Evolutionary conservation across 2,888 invertebrate species (phyloP).

Genomic region (Pogonocherus hispidulus): DNA sequence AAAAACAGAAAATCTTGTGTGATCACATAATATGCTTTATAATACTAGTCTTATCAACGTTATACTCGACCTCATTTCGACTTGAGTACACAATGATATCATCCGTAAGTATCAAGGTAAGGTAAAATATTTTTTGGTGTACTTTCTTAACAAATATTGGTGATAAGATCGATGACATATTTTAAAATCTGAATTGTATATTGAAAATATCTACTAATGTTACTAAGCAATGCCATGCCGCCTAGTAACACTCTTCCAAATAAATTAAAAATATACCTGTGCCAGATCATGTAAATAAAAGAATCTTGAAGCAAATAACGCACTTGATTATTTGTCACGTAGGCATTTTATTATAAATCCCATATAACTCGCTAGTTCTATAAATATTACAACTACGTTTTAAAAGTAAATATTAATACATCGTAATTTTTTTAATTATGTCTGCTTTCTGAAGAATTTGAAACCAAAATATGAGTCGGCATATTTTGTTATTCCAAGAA

Average conservation of each 20-base stretch:
- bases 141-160: conserved; percentile 39
- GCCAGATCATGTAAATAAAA: background rate
- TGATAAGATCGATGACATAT: conserved; percentile 40
- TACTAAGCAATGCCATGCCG: conserved; percentile 10
- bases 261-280: conserved; percentile 3
- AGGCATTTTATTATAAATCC: background rate
- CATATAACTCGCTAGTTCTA: too few relatives aligned
- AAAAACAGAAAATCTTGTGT: conserved; percentile 37
- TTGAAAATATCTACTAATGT: conserved; percentile 28
- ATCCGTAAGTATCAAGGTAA: conserved; percentile 34
- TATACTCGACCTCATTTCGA: conserved; percentile 43
- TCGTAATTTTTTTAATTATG: too few relatives aligned
- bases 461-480: too few relatives aligned
- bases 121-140: conserved; percentile 37
- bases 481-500: too few relatives aligned
- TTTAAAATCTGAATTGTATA: conserved; percentile 28
- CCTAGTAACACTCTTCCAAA: conserved; percentile 29
- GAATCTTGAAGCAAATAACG: conserved; percentile 16
- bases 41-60: conserved; percentile 38
- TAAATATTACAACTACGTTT: too few relatives aligned
- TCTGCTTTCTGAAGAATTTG: too few relatives aligned
- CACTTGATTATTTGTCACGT: conserved; percentile 14
- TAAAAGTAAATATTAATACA: too few relatives aligned
- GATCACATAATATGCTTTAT: conserved; percentile 41
- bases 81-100: conserved; percentile 45